These are phyloP conservation scores for Pontoporia blainvillei DNA, from an alignment of 2,113 vertebrate genomes.

Conservation along the genomic window DNA sequence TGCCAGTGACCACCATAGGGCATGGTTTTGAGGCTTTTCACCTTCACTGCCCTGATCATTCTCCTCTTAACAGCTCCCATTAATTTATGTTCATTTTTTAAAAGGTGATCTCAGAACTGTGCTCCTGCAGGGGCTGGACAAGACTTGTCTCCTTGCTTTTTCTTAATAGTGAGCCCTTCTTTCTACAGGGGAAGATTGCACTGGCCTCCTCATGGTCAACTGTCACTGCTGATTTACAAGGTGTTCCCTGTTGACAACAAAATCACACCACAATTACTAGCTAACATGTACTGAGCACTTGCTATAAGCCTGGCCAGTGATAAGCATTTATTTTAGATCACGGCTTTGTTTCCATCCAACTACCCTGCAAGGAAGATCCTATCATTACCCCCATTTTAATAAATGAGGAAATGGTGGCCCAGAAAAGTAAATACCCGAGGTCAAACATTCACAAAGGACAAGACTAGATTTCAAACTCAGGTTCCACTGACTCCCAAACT, in stretches of 20 bases:
- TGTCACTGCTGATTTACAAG: not conserved
- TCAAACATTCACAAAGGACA: not conserved
- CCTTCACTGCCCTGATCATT: not conserved
- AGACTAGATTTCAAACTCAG: not conserved
- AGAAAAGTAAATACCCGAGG: not conserved
- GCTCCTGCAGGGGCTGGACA: not conserved
- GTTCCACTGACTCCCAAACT: not conserved
- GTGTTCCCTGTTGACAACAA: not conserved
- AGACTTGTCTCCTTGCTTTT: not conserved
- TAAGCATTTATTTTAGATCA: not conserved
- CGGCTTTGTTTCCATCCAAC: not conserved
- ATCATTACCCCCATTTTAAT: not conserved
- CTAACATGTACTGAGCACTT: not conserved
- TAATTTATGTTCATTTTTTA: not conserved
- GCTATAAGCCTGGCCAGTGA: not conserved
- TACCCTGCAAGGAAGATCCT: not conserved
- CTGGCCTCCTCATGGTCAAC: not conserved
- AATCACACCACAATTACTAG: not conserved
- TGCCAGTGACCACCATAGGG: not conserved
- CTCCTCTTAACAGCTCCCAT: not conserved
- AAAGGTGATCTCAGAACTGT: not conserved
- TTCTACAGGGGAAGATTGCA: not conserved
- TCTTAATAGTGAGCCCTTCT: not conserved
- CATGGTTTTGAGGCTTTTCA: not conserved
- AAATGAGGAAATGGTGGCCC: not conserved